Conservation (phyloP, 2,888 invertebrate species). For the Eupithecia tripunctaria region DNA sequence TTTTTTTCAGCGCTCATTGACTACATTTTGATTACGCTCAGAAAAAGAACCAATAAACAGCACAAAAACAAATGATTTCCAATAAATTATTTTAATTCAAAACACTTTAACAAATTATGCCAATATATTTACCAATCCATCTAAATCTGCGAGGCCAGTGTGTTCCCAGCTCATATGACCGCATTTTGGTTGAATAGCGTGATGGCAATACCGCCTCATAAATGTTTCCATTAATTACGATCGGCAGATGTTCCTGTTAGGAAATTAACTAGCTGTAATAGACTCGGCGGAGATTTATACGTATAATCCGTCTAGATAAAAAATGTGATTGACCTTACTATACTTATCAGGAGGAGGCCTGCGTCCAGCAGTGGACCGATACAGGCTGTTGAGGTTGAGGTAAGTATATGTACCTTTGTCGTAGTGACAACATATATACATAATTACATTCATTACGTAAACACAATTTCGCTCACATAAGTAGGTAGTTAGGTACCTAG, state of each 20-base stretch:
- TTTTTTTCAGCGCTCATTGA: not conserved
- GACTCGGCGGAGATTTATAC: not conserved
- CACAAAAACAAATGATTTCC: too few species aligned
- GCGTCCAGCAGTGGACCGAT: too few species aligned
- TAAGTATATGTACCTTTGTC: too few species aligned
- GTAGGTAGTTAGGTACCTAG: too few species aligned
- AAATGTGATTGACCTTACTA: not conserved
- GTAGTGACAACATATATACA: too few species aligned
- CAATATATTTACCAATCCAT: not conserved
- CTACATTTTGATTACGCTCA: not conserved
- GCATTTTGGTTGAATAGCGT: slow-evolving; percentile 18
- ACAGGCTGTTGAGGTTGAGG: too few species aligned
- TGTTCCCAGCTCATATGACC: not conserved
- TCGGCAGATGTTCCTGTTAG: slow-evolving; percentile 22
- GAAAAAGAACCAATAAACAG: not conserved
- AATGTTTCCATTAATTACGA: slow-evolving; percentile 38
- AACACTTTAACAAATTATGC: not conserved
- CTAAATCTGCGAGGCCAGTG: not conserved
- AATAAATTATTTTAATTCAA: too few species aligned
- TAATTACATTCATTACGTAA: too few species aligned
- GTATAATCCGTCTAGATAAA: not conserved
- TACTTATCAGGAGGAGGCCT: too few species aligned
- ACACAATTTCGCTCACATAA: too few species aligned
- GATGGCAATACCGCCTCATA: slow-evolving; percentile 16
- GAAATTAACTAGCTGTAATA: slow-evolving; percentile 9